A percentile compares a stretch with the other conserved stretches of the same genome.
Evolutionary conservation across 2,797 vertebrate genomes (phyloP).

Genomic region (Masticophis lateralis): DNA sequence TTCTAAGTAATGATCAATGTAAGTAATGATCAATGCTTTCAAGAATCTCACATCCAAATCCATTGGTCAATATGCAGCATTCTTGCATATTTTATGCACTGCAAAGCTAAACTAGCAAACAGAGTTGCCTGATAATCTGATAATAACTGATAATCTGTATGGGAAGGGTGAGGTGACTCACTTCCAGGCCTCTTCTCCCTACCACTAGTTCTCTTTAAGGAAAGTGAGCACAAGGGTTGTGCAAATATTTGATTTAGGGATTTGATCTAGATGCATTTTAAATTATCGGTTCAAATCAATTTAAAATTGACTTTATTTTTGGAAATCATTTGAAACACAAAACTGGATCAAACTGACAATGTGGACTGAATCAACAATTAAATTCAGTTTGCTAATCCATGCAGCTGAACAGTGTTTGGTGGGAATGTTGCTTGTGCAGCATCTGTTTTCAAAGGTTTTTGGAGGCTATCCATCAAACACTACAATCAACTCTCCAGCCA

Average conservation of each 20-base stretch:
- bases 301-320: neutral
- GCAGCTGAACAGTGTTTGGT: neutral
- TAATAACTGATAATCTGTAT: neutral
- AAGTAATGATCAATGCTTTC: neutral
- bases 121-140: neutral
- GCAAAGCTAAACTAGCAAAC: neutral
- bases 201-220: neutral
- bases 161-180: neutral
- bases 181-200: neutral
- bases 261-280: neutral
- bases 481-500: neutral
- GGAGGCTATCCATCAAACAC: neutral
- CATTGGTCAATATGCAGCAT: neutral
- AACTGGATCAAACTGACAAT: neutral
- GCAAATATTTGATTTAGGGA: neutral
- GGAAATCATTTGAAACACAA: neutral
- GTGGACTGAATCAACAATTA: neutral
- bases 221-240: neutral
- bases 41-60: neutral
- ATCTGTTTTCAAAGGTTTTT: neutral
- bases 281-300: neutral
- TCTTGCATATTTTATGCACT: neutral
- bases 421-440: neutral
- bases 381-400: neutral
- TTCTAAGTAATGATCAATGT: neutral